Evolutionary conservation across 1,140 invertebrate genomes (phyloP).

Genomic region (Diachasmimorpha longicaudata): DNA sequence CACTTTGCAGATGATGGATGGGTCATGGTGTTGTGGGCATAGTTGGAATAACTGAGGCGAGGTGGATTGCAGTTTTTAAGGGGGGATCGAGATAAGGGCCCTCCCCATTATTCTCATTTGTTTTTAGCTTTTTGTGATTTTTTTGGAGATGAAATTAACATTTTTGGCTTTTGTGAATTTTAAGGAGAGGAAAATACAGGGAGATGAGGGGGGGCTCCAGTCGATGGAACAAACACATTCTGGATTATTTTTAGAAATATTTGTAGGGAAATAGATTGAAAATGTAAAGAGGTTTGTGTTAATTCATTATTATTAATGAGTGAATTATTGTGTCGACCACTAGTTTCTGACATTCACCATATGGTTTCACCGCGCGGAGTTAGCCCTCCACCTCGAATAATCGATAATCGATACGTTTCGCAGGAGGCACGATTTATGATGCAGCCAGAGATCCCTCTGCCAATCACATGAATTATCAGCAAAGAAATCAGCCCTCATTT

Average conservation of each 20-base stretch:
- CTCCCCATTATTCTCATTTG: neutral
- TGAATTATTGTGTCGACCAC: too few species aligned
- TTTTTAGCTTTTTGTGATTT: neutral
- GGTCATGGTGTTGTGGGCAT: neutral
- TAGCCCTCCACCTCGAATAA: neutral
- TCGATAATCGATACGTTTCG: neutral
- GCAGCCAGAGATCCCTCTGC: neutral
- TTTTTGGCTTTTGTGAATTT: neutral
- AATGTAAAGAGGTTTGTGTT: too few species aligned
- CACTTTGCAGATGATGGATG: conserved; percentile 45
- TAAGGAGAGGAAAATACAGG: neutral
- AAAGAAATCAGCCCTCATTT: neutral
- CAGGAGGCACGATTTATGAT: neutral
- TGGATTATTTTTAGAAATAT: too few species aligned
- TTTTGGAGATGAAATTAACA: neutral
- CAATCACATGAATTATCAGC: neutral
- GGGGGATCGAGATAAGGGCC: neutral
- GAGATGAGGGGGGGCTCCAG: too few species aligned
- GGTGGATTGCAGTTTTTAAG: neutral
- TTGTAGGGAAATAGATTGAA: too few species aligned
- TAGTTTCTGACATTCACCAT: too few species aligned
- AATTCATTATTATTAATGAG: too few species aligned
- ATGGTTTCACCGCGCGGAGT: too few species aligned
- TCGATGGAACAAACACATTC: too few species aligned
- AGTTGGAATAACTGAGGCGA: neutral